Evolutionary conservation across 2,888 invertebrate genomes (phyloP).

Genomic region (Cheilosia impressa): DNA sequence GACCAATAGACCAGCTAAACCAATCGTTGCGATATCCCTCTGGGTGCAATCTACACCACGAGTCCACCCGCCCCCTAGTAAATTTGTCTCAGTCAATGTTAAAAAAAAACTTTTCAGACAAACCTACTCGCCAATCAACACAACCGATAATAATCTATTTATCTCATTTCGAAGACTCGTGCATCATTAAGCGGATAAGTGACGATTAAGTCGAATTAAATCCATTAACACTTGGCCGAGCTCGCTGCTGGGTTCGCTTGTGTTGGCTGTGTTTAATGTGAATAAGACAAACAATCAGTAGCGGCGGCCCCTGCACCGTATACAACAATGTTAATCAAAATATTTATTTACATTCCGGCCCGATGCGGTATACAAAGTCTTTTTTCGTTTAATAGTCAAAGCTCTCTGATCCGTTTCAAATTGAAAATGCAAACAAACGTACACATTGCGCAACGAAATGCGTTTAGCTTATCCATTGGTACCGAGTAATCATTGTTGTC

Average conservation of each 20-base stretch:
- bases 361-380: conserved; percentile 38
- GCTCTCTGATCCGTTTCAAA: conserved; percentile 29
- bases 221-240: conserved; percentile 36
- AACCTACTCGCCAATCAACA: conserved; percentile 4
- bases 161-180: conserved; percentile 58
- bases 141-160: conserved; percentile 36
- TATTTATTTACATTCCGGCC: conserved; percentile 60
- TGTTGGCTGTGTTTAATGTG: neutral
- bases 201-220: conserved; percentile 58
- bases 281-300: conserved; percentile 19
- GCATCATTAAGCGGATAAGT: conserved; percentile 49
- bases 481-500: conserved; percentile 2
- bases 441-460: conserved; percentile 39
- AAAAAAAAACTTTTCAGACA: conserved; percentile 26
- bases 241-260: neutral
- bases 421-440: conserved; percentile 20
- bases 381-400: conserved; percentile 17
- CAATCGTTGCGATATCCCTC: neutral
- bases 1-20: conserved; percentile 25
- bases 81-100: conserved; percentile 36
- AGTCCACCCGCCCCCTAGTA: neutral
- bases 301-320: neutral
- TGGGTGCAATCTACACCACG: neutral
- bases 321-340: conserved; percentile 60
- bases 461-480: neutral